These are phyloP conservation scores for Phymanthus crucifer DNA, from an alignment of 92 coral and sea anemone genomes.

Conservation along the genomic window DNA sequence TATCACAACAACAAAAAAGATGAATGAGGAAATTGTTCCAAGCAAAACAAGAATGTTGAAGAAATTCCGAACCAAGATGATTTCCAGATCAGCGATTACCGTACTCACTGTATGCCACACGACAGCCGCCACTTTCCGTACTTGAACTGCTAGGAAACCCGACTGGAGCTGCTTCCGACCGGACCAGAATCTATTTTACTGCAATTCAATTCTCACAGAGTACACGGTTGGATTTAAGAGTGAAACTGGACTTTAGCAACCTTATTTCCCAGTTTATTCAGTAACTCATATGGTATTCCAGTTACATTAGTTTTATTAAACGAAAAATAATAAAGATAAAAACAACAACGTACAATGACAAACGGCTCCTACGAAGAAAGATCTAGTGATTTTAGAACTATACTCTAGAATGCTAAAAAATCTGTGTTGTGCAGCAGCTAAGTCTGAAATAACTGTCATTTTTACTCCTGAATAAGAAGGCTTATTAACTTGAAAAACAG, in stretches of 20 bases:
- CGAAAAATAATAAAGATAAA: not conserved
- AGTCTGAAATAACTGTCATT: not conserved
- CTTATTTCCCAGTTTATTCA: constrained; percentile 14
- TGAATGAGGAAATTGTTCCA: not conserved
- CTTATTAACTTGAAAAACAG: not conserved
- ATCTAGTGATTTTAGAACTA: not conserved
- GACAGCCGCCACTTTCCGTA: constrained; percentile 38
- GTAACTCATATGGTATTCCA: not conserved
- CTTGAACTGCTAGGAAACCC: constrained; percentile 13
- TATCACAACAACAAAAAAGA: not conserved
- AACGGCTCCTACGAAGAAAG: not conserved
- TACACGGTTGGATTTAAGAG: constrained; percentile 6
- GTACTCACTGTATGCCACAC: constrained; percentile 25
- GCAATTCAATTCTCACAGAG: constrained; percentile 41
- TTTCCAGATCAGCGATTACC: constrained; percentile 29
- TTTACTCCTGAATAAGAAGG: constrained; percentile 9
- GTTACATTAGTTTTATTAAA: not conserved
- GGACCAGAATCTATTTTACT: constrained; percentile 22
- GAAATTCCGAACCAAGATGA: constrained; percentile 22
- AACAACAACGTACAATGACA: not conserved
- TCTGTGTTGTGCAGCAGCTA: constrained; percentile 1
- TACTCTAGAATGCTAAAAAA: not conserved
- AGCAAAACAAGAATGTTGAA: constrained; percentile 11
- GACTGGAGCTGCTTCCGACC: constrained; percentile 47
- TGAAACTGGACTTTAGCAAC: constrained; percentile 6